phyloP scores from a whole-genome alignment of 2,113 vertebrate species.

The Barbus barbus region DNA sequence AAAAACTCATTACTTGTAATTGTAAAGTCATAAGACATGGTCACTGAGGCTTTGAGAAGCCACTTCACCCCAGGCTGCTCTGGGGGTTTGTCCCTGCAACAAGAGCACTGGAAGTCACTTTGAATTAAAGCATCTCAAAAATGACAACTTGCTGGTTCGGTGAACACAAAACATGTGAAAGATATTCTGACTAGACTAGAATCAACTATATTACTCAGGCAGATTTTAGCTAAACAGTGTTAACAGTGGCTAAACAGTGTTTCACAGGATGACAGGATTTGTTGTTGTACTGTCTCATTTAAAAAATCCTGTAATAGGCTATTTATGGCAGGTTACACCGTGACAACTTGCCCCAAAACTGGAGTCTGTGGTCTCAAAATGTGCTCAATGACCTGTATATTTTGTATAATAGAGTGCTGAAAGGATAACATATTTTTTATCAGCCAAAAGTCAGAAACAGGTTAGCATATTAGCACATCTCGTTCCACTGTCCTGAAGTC shows the following conservation, averaged over 20 bases:
- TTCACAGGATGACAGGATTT: not conserved
- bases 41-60: not conserved
- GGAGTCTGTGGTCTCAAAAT: no score
- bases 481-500: not conserved
- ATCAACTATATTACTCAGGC: not conserved
- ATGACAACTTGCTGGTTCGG: not conserved
- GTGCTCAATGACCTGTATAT: no score
- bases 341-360: not conserved
- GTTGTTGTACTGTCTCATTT: not conserved
- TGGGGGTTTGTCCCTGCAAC: not conserved
- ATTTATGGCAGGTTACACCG: not conserved
- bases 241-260: not conserved
- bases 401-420: not conserved
- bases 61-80: not conserved
- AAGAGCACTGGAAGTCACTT: not conserved
- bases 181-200: not conserved
- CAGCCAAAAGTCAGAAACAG: not conserved
- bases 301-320: not conserved
- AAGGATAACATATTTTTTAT: not conserved
- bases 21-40: not conserved
- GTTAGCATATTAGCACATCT: not conserved
- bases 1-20: not conserved
- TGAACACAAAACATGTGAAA: not conserved
- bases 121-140: conserved; percentile 17
- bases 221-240: not conserved